These are phyloP conservation scores for Galerucella pusilla DNA, from an alignment of 2,888 invertebrate genomes.

Conservation along the genomic window DNA sequence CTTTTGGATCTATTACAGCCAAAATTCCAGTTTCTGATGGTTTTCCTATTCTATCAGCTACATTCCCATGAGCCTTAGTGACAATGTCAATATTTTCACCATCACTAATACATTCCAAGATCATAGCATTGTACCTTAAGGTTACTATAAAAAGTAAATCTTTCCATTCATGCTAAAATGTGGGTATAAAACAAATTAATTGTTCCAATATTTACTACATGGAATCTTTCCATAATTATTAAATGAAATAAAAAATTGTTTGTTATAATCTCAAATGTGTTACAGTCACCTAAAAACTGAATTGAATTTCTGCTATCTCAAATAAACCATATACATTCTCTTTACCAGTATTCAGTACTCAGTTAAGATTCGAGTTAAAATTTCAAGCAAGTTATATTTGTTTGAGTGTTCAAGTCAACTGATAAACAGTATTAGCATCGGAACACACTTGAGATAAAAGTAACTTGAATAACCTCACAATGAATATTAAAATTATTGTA, in stretches of 20 bases:
- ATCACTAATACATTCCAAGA: constrained; percentile 85
- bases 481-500: neutral
- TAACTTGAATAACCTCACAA: neutral
- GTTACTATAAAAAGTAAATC: constrained; percentile 95
- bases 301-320: no score
- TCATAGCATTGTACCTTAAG: constrained; percentile 95
- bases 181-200: neutral
- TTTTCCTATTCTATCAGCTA: constrained; percentile 93
- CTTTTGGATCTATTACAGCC: constrained; percentile 95
- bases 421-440: neutral
- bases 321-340: no score
- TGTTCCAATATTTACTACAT: no score
- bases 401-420: neutral
- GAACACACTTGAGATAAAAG: constrained; percentile 1
- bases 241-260: no score
- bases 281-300: no score
- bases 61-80: constrained; percentile 96
- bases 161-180: constrained; percentile 85
- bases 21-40: constrained; percentile 96
- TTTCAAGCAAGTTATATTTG: neutral
- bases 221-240: no score
- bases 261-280: no score
- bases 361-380: neutral
- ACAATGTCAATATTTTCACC: constrained; percentile 90
- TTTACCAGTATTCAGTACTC: neutral